A percentile compares a stretch with the other conserved stretches of the same genome.
Evolutionary conservation across 2,888 invertebrate species (phyloP).

Genomic region (Harpalus rubripes): DNA sequence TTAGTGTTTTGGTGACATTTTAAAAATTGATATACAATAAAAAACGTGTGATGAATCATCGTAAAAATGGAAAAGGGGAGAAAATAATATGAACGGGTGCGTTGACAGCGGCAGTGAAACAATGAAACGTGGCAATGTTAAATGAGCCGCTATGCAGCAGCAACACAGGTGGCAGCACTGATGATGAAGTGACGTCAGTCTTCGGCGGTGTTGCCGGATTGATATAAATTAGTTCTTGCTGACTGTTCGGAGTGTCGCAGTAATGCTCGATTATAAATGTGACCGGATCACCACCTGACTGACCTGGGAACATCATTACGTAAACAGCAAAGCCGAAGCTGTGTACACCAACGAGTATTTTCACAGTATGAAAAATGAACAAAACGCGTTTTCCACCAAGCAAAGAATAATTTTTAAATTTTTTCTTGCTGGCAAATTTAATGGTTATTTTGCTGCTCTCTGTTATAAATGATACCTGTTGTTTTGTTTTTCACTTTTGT

Average conservation of each 20-base stretch:
- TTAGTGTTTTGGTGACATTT: slow-evolving; percentile 45
- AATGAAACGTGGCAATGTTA: slow-evolving; percentile 58
- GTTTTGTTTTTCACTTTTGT: slow-evolving; percentile 38
- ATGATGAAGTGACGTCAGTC: slow-evolving; percentile 61
- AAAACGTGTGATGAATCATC: slow-evolving; percentile 55
- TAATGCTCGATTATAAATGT: slow-evolving; percentile 65
- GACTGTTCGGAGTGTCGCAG: slow-evolving; percentile 56
- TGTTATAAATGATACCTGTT: slow-evolving; percentile 48
- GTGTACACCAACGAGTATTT: not conserved
- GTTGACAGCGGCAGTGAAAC: slow-evolving; percentile 54
- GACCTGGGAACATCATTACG: slow-evolving; percentile 50
- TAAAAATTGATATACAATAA: slow-evolving; percentile 58
- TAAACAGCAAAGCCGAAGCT: slow-evolving; percentile 21
- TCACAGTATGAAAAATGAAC: not conserved
- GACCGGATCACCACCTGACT: slow-evolving; percentile 62
- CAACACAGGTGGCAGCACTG: slow-evolving; percentile 50
- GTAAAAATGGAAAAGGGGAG: slow-evolving; percentile 39
- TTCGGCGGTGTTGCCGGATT: slow-evolving; percentile 47
- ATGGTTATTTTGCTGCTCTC: slow-evolving; percentile 33
- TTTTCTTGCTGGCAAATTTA: slow-evolving; percentile 30
- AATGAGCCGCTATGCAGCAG: slow-evolving; percentile 46
- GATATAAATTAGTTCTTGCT: slow-evolving; percentile 65
- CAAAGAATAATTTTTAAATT: slow-evolving; percentile 29
- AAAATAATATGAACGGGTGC: slow-evolving; percentile 55
- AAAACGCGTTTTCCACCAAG: not conserved